Evolutionary conservation across 2,888 invertebrate species (phyloP).

Genomic region (Sesia bembeciformis): DNA sequence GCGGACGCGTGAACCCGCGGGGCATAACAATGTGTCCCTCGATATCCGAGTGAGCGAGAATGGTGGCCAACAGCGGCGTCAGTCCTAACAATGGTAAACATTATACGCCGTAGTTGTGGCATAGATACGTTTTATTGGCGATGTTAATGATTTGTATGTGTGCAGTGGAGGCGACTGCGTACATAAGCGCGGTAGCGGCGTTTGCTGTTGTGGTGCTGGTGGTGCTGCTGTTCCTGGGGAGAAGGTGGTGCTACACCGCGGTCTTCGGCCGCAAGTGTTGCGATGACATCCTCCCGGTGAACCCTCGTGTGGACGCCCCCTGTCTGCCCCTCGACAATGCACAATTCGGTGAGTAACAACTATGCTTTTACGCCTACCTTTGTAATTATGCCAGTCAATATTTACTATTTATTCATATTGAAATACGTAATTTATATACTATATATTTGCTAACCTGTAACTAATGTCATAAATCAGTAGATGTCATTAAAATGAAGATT

Average conservation of each 20-base stretch:
- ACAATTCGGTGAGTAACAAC: conserved; percentile 47
- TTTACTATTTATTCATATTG: too few relatives aligned
- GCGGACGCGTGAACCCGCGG: conserved; percentile 5
- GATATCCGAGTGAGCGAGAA: conserved; percentile 34
- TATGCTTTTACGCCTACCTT: neutral
- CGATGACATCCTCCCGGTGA: conserved; percentile 63
- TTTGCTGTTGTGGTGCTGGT: conserved; percentile 88
- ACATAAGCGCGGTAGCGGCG: conserved; percentile 90
- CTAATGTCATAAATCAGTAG: too few relatives aligned
- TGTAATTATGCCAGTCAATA: neutral
- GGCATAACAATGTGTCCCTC: conserved; percentile 26
- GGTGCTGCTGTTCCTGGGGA: conserved; percentile 89
- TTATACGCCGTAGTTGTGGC: conserved; percentile 1
- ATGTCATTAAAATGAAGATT: too few relatives aligned
- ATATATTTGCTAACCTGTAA: too few relatives aligned
- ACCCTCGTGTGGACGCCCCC: conserved; percentile 47
- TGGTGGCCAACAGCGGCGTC: conserved; percentile 62
- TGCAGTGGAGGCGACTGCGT: conserved; percentile 88
- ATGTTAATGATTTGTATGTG: conserved; percentile 19
- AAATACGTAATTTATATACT: too few relatives aligned
- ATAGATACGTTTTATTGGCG: neutral
- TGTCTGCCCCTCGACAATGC: conserved; percentile 52
- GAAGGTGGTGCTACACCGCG: conserved; percentile 75
- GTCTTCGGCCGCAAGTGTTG: conserved; percentile 52
- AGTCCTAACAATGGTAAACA: conserved; percentile 60